Percentiles rank a stretch among this genome's conserved stretches.
phyloP scores from a whole-genome alignment of 2,888 invertebrate genomes.

The Scrobipalpa atriplicella region DNA sequence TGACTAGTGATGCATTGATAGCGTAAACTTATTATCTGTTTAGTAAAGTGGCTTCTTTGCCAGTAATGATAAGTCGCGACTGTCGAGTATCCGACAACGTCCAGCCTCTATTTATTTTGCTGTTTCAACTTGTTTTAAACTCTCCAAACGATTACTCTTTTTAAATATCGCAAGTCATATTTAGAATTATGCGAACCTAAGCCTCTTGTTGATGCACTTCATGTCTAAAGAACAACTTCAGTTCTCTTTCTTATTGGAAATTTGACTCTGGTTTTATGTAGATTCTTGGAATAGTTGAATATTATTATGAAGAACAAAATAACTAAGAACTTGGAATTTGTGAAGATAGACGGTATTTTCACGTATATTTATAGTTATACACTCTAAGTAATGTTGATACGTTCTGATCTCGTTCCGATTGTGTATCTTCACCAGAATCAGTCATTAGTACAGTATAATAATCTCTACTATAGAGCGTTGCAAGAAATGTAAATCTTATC shows the following conservation, averaged over 20 bases:
- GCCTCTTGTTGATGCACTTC: slow-evolving; percentile 2
- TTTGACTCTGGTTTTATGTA: neutral
- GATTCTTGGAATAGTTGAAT: slow-evolving; percentile 6
- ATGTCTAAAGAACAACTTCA: neutral
- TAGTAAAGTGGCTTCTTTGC: slow-evolving; percentile 35
- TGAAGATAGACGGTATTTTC: slow-evolving; percentile 10
- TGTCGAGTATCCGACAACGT: neutral
- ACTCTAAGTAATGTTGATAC: slow-evolving; percentile 25
- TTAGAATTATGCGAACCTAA: slow-evolving; percentile 17
- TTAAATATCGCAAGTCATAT: slow-evolving; percentile 33
- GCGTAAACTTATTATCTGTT: slow-evolving; percentile 38
- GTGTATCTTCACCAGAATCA: slow-evolving; percentile 20
- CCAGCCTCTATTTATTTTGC: slow-evolving; percentile 43
- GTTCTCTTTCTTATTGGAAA: neutral
- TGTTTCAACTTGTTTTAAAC: slow-evolving; percentile 44
- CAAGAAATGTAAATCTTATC: neutral
- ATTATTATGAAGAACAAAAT: slow-evolving; percentile 5
- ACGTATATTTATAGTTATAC: slow-evolving; percentile 25
- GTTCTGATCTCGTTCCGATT: slow-evolving; percentile 19
- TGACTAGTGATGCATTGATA: slow-evolving; percentile 38
- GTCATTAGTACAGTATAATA: slow-evolving; percentile 18
- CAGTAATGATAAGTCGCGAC: neutral
- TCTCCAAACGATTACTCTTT: slow-evolving; percentile 42
- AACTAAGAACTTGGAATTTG: slow-evolving; percentile 2
- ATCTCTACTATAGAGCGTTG: neutral